Evolutionary conservation across 1,140 invertebrate species (phyloP), one percentile per base, ranked within the genome.

Genomic region (Bombus terrestris): DNA sequence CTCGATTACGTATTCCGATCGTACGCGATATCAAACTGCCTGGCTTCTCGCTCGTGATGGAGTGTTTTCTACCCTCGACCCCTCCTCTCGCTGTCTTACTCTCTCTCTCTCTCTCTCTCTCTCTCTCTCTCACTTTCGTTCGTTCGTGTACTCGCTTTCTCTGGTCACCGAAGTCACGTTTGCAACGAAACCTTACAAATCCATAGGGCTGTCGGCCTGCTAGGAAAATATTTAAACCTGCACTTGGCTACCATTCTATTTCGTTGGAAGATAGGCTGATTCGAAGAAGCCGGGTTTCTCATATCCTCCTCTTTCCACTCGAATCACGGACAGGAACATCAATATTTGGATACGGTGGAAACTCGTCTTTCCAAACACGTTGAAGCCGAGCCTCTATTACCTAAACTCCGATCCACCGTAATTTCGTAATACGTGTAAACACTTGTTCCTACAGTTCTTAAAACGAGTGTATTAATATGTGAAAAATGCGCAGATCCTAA

Each of bases 1-100:
- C 91, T 83, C 90, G 93, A 94, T 94, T 93, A 93, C 89, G 92
- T 93, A 94, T 93, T 93, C 92, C 91, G 92, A 94, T 93, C 93
- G 92, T 92, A 93, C 89, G 89, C 91, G 93, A 93, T 94, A 94
- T 90, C 91, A 87, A 86, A 84, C 86, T 85, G 83, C 89, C 88
- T 88, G 80, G 83, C 88, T 86, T 85, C 89, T 89, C 88, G 81
- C 89, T 89, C 72, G 90, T 94, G 93, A 93, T 93, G 93, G 91
- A 94, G 93, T 93, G 92, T 93, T 93, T 93, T 94, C 93, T 91
- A 80, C 92, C 89, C 90, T 90, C 92, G 88, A 90, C 82, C 83
- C 87, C 81, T 81, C 28, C 84, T 57, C 72, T 47, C 22, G 69
- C 37, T n/a, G 39, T 64, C 53, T 47, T 28, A 35, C 59, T 25